Conservation (phyloP, 1,140 invertebrate species). For the Babylonia areolata region DNA sequence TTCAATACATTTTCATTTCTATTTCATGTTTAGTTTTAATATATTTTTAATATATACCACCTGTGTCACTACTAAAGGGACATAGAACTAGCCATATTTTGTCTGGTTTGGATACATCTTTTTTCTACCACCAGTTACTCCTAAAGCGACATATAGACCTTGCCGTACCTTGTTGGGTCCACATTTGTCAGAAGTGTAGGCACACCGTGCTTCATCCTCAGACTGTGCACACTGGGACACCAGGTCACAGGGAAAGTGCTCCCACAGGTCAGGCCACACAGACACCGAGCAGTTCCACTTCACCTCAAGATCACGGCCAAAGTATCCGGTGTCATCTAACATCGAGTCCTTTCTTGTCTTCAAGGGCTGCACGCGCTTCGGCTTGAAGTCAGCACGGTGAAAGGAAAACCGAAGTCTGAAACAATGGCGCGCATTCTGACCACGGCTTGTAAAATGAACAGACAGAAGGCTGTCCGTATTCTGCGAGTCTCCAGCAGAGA, state of each 20-base stretch:
- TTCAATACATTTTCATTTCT: no score
- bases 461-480: neutral
- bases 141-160: no score
- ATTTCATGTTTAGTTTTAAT: no score
- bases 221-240: neutral
- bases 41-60: no score
- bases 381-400: neutral
- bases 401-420: neutral
- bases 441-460: neutral
- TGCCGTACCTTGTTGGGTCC: no score
- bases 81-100: no score
- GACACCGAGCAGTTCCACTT: neutral
- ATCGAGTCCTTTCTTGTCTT: neutral
- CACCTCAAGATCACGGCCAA: no score
- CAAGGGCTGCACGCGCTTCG: neutral
- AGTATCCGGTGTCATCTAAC: neutral
- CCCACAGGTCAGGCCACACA: neutral
- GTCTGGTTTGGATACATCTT: no score
- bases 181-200: neutral
- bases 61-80: no score
- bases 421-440: neutral
- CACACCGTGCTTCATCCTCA: neutral
- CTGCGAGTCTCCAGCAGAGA: neutral
- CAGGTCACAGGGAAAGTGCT: slow-evolving; percentile 1
- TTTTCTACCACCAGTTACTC: no score